Base-by-base conservation (phyloP, 2,888 invertebrate genomes). In the Drosophila affinis region DNA sequence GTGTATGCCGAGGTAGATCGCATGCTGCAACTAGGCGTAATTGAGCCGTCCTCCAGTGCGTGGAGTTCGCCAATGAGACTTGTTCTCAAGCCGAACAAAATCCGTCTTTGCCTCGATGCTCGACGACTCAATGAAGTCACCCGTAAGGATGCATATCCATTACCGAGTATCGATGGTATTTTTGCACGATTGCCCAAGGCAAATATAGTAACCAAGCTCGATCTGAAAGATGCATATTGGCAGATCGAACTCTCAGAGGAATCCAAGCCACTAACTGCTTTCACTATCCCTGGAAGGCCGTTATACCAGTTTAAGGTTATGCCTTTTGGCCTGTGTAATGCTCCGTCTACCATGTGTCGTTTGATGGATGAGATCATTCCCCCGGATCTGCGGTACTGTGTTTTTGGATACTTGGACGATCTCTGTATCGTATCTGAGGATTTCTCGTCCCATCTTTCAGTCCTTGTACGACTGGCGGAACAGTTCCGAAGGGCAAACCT, bases 291-390 rank as follows among this genome's bases (percentile, higher is more conserved):
- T 21, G 21, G 21, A 21, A 24, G 24, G 24, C 55, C 45, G 9
- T 39, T 54, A 18, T 51, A 39, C 21, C 54, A 54, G 29, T 54
- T 54, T 24, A 24, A 24, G 5, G 21, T 21, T 39, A 54, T 54
- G 54, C 24, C 39, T 21, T 56, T 56, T 27, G 56, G 46, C 7
- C 17, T 56, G 17, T 56, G 44, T 45, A 56, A 56, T 21, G 46
- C 56, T 1, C 56, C 29, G 12, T 56, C 56, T 1, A 56, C 56
- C 6, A 57, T 57, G 32, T 57, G 57, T 47, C 45, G 57, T n/a
- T 17, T 57, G 10, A 57, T 57, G 47, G 57, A 57, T 9, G 24
- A 29, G 24, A 56, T 21, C 21, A 21, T 21, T 21, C 45, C 45
- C 10, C 45, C 45, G 10, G 45, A 48, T 48, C 47, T 48, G 17